Evolutionary conservation across 2,888 invertebrate genomes (phyloP).

Genomic region (Celastrina argiolus): DNA sequence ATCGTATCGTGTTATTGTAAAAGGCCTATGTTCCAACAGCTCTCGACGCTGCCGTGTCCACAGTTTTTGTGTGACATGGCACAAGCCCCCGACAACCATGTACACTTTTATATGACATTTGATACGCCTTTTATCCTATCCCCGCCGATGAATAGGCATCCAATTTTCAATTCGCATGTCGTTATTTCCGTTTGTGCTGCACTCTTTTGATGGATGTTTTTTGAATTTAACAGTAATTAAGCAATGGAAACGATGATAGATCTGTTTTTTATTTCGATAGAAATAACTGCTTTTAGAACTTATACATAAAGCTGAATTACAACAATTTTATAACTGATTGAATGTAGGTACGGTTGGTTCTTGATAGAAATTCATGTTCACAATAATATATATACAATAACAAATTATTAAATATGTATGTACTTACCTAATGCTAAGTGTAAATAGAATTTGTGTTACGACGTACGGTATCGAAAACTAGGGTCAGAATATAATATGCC

Average conservation of each 20-base stretch:
- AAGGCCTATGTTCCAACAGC: background rate
- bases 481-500: too few species aligned
- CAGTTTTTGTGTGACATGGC: background rate
- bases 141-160: slow-evolving; percentile 1
- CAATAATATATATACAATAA: too few species aligned
- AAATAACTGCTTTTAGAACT: too few species aligned
- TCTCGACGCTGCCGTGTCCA: slow-evolving; percentile 9
- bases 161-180: slow-evolving; percentile 14
- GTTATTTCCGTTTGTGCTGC: background rate
- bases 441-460: too few species aligned
- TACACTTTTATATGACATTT: slow-evolving; percentile 7
- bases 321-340: too few species aligned
- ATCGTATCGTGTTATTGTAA: background rate
- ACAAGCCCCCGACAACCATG: background rate
- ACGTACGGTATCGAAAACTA: too few species aligned
- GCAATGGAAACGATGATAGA: background rate
- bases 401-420: too few species aligned
- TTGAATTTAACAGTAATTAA: background rate
- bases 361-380: too few species aligned
- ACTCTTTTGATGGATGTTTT: slow-evolving; percentile 4
- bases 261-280: background rate
- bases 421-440: too few species aligned
- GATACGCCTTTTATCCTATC: background rate
- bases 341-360: too few species aligned
- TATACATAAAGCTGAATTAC: too few species aligned